These are phyloP conservation scores for Aphidius gifuensis DNA, from an alignment of 1,140 invertebrate species.

Conservation along the genomic window DNA sequence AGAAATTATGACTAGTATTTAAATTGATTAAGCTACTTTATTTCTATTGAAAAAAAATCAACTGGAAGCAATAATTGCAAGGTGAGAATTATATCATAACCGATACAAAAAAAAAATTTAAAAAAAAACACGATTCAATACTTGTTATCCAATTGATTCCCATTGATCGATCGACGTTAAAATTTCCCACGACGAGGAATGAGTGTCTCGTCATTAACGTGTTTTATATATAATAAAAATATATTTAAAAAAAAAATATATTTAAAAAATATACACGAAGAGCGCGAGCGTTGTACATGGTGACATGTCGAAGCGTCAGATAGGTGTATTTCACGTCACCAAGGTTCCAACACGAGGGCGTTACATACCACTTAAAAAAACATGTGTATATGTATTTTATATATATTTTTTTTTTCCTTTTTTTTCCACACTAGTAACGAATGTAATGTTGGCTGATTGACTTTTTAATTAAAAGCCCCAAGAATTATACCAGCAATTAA, in stretches of 20 bases:
- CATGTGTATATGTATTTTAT: too few species aligned
- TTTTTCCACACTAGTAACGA: too few species aligned
- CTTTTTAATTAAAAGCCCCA: constrained; percentile 40
- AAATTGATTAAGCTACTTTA: too few species aligned
- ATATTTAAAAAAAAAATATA: not conserved
- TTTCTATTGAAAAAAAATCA: too few species aligned
- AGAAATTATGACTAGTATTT: too few species aligned
- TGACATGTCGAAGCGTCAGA: not conserved
- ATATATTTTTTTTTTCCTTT: too few species aligned
- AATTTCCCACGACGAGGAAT: not conserved
- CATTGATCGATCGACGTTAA: constrained; percentile 8
- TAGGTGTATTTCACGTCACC: constrained; percentile 6
- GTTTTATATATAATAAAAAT: not conserved
- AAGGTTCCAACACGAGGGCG: not conserved
- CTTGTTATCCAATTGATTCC: constrained; percentile 1
- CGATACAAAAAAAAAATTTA: not conserved
- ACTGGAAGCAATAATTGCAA: too few species aligned
- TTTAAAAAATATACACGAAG: too few species aligned
- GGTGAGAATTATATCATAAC: not conserved
- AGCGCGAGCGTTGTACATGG: not conserved
- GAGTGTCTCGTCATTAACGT: not conserved
- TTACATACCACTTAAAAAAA: not conserved
- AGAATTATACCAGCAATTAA: constrained; percentile 37
- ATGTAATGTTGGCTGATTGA: constrained; percentile 35
- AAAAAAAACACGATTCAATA: not conserved